Conservation (phyloP, 2,888 invertebrate species). For the Syrphus vitripennis region DNA sequence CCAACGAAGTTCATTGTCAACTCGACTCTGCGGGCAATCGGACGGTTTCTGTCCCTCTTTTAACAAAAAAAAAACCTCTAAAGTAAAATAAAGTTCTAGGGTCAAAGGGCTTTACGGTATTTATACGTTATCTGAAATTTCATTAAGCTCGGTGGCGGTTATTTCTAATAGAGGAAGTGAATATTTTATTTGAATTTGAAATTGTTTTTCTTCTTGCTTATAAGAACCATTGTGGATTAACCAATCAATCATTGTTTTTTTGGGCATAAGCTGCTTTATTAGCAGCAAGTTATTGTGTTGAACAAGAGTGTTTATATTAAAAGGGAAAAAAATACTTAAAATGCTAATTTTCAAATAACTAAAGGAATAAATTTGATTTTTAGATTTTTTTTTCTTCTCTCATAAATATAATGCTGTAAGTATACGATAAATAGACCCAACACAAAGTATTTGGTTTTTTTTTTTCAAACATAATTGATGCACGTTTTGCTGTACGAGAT, state of each 20-base stretch:
- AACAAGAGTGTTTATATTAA: background rate
- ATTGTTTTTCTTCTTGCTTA: background rate
- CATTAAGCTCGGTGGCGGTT: background rate
- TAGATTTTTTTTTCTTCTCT: background rate
- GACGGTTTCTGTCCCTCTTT: constrained; percentile 40
- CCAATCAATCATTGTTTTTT: background rate
- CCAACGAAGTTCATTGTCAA: constrained; percentile 68
- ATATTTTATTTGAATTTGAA: constrained; percentile 23
- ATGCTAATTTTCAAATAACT: background rate
- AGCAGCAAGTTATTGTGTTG: background rate
- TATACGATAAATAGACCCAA: background rate
- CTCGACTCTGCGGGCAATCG: constrained; percentile 65
- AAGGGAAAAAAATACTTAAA: background rate
- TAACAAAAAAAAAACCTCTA: too few relatives aligned
- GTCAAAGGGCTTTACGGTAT: background rate
- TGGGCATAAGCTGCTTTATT: background rate
- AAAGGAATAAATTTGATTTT: background rate
- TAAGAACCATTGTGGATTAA: background rate
- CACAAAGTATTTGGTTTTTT: background rate
- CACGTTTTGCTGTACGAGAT: background rate
- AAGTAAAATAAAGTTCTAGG: background rate
- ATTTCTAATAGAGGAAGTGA: background rate
- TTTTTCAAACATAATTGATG: constrained; percentile 1
- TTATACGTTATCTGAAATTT: background rate
- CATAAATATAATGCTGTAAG: background rate